These are phyloP conservation scores for Scaeva pyrastri DNA, from an alignment of 2,888 invertebrate species.

Conservation along the genomic window DNA sequence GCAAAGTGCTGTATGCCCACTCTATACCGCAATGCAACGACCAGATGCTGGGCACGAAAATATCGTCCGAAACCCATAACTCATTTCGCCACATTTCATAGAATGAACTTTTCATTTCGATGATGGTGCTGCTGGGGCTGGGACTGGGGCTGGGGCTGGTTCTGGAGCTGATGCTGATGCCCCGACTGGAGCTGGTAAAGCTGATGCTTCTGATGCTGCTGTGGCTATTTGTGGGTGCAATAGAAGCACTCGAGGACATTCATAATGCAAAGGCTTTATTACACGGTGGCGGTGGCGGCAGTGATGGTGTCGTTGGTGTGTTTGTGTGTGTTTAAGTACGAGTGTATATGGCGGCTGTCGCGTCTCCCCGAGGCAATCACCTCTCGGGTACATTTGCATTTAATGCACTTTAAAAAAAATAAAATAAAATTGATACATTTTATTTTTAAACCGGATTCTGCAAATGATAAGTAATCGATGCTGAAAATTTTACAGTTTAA, in stretches of 20 bases:
- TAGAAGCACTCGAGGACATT: conserved; percentile 74
- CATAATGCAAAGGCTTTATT: conserved; percentile 69
- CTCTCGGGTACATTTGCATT: conserved; percentile 58
- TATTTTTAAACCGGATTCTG: not conserved
- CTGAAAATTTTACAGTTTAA: no score
- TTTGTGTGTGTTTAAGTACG: conserved; percentile 20
- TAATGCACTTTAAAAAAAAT: conserved; percentile 27
- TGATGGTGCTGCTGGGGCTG: conserved; percentile 25
- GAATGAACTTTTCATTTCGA: conserved; percentile 78
- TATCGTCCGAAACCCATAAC: conserved; percentile 75
- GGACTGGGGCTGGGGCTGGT: not conserved
- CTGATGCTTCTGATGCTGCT: conserved; percentile 13
- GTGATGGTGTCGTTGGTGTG: conserved; percentile 35
- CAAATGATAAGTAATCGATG: no score
- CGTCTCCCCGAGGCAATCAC: conserved; percentile 62
- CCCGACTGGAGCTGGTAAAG: no score
- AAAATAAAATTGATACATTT: not conserved
- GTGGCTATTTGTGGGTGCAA: conserved; percentile 74
- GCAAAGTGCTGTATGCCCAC: conserved; percentile 63
- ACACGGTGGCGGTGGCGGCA: conserved; percentile 39
- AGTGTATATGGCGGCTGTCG: not conserved
- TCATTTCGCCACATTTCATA: conserved; percentile 77
- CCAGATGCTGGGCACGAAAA: conserved; percentile 67
- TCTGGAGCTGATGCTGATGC: not conserved
- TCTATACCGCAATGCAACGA: conserved; percentile 44